These are phyloP conservation scores for Druceiella hillmani DNA, from an alignment of 2,888 invertebrate genomes.

Conservation along the genomic window DNA sequence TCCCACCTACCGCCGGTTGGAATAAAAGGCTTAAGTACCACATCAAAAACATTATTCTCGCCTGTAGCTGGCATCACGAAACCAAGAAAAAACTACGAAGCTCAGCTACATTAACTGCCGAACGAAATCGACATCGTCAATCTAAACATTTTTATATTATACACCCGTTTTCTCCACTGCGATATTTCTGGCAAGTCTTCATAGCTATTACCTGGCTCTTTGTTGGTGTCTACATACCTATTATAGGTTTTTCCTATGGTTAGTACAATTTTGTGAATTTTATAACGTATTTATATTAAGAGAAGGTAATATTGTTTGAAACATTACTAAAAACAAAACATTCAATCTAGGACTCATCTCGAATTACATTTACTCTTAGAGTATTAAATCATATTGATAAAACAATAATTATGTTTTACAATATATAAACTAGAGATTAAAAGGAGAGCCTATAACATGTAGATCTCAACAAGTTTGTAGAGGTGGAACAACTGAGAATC, in stretches of 20 bases:
- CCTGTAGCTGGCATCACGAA: constrained; percentile 32
- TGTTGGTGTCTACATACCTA: constrained; percentile 31
- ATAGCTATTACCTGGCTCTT: constrained; percentile 24
- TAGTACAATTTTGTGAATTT: neutral
- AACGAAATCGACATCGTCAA: constrained; percentile 30
- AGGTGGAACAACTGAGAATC: too few species aligned
- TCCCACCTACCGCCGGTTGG: constrained; percentile 30
- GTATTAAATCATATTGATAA: too few species aligned
- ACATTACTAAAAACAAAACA: too few species aligned
- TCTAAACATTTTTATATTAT: constrained; percentile 26
- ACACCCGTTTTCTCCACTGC: constrained; percentile 37
- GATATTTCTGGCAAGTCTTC: constrained; percentile 31
- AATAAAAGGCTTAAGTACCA: constrained; percentile 2
- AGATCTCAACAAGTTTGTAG: too few species aligned
- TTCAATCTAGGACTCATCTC: too few species aligned
- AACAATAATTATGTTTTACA: too few species aligned
- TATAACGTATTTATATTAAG: too few species aligned
- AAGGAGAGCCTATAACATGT: too few species aligned
- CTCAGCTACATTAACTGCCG: constrained; percentile 17
- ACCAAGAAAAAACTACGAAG: constrained; percentile 29
- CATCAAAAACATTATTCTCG: constrained; percentile 7
- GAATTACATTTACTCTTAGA: too few species aligned
- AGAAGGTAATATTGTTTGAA: too few species aligned
- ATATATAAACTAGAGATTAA: too few species aligned
- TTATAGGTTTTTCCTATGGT: constrained; percentile 11